Conservation (phyloP, 1,140 invertebrate genomes). For the Arctopsyche grandis region DNA sequence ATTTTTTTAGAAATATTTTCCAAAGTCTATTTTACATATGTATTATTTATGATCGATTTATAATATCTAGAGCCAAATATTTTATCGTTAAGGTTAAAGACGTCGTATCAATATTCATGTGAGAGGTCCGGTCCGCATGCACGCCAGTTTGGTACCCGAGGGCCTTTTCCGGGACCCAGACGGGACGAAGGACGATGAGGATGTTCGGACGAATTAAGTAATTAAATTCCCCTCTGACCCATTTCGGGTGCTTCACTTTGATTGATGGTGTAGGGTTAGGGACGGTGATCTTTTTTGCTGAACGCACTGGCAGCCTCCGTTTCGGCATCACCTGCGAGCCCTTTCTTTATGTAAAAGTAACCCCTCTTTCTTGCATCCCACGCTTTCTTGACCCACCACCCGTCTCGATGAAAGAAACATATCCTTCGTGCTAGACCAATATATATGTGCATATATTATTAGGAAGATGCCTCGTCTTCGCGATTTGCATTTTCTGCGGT, state of each 20-base stretch:
- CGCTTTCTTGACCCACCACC: not conserved
- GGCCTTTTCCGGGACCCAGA: not conserved
- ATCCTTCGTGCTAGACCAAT: not conserved
- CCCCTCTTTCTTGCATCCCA: not conserved
- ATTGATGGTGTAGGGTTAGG: slow-evolving; percentile 46
- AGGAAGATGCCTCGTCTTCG: not conserved
- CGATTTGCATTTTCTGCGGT: slow-evolving; percentile 12
- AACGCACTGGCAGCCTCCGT: not conserved
- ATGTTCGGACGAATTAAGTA: slow-evolving; percentile 47
- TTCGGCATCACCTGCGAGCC: not conserved
- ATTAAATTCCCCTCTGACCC: slow-evolving; percentile 47
- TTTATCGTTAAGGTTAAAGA: not conserved
- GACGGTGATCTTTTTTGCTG: slow-evolving; percentile 32
- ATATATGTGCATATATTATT: slow-evolving; percentile 18
- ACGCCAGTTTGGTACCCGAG: slow-evolving; percentile 13
- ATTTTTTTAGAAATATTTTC: too few species aligned
- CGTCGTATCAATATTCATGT: slow-evolving; percentile 42
- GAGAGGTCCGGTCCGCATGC: slow-evolving; percentile 6
- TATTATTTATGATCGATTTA: too few species aligned
- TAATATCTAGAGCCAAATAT: too few species aligned
- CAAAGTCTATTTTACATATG: too few species aligned
- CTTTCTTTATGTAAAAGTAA: slow-evolving; percentile 5
- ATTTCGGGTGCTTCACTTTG: slow-evolving; percentile 29
- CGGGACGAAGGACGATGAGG: not conserved
- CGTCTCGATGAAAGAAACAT: slow-evolving; percentile 1